A percentile compares a stretch with the other conserved stretches of the same genome.
Conservation (phyloP, 2,797 vertebrate genomes). For the Gallinago nigripennis region DNA sequence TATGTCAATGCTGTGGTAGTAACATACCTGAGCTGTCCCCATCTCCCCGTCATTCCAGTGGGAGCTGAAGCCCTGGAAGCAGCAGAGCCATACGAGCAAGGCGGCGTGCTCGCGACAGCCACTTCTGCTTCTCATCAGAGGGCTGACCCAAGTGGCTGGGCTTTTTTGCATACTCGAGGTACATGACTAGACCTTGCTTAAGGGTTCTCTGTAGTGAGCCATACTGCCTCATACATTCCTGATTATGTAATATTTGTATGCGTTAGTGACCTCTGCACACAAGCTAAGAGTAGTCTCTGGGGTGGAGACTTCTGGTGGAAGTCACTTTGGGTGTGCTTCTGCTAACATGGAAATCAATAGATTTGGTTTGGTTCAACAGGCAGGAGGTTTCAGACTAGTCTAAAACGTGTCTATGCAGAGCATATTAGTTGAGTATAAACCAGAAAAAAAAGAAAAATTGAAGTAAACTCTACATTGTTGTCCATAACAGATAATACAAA, state of each 20-base stretch:
- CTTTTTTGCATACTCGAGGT: neutral
- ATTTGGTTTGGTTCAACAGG: neutral
- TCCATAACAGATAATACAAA: neutral
- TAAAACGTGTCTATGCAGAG: neutral
- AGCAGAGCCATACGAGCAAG: neutral
- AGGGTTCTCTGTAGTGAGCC: neutral
- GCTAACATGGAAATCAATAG: neutral
- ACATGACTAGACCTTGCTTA: neutral
- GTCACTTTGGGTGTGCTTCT: neutral
- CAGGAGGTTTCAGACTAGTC: neutral
- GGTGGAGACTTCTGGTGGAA: neutral
- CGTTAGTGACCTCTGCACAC: neutral
- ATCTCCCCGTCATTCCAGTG: fast-evolving
- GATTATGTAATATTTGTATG: neutral
- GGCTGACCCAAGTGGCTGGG: neutral
- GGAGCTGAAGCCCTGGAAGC: neutral
- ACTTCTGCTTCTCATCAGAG: neutral
- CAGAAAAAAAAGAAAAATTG: neutral
- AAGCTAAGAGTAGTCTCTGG: neutral
- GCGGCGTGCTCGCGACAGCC: neutral
- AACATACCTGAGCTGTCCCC: neutral
- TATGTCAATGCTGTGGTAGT: fast-evolving
- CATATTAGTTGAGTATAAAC: neutral
- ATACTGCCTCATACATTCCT: fast-evolving
- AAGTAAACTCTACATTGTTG: neutral